A percentile compares a stretch with the other conserved stretches of the same genome.
Conservation (phyloP, 2,888 invertebrate genomes). For the Eupithecia vulgata region DNA sequence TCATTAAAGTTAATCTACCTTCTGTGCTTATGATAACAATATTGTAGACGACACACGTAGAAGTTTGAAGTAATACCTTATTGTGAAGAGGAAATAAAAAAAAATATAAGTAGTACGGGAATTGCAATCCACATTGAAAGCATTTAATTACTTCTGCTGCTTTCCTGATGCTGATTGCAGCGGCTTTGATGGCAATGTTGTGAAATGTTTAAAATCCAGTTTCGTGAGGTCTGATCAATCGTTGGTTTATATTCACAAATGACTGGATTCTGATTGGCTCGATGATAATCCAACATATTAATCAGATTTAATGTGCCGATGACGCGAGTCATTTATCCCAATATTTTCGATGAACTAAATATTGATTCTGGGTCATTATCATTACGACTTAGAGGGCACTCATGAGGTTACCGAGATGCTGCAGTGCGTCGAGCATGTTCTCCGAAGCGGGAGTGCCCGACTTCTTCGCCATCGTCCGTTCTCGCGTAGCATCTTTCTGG, state of each 20-base stretch:
- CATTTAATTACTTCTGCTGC: conserved; percentile 17
- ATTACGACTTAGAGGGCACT: no score
- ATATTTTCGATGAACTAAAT: not conserved
- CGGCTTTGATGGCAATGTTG: conserved; percentile 2
- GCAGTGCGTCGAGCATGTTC: no score
- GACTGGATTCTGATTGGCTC: conserved; percentile 7
- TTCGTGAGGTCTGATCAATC: not conserved
- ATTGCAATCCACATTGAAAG: conserved; percentile 9
- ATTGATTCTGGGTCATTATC: not conserved
- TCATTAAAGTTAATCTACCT: no score
- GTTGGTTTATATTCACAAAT: not conserved
- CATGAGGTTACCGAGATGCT: no score
- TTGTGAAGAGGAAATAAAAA: no score
- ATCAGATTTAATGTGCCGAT: conserved; percentile 1
- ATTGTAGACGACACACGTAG: no score
- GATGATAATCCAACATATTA: conserved; percentile 4
- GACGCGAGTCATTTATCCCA: not conserved
- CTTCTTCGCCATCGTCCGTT: no score
- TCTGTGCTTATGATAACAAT: no score
- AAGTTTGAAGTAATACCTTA: no score
- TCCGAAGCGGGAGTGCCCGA: no score
- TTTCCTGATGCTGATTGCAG: conserved; percentile 12
- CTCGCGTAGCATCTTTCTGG: no score
- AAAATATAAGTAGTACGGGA: no score
- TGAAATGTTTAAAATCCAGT: conserved; percentile 4